Evolutionary conservation across 2,888 invertebrate species (phyloP).

Genomic region (Ectemnius continuus): DNA sequence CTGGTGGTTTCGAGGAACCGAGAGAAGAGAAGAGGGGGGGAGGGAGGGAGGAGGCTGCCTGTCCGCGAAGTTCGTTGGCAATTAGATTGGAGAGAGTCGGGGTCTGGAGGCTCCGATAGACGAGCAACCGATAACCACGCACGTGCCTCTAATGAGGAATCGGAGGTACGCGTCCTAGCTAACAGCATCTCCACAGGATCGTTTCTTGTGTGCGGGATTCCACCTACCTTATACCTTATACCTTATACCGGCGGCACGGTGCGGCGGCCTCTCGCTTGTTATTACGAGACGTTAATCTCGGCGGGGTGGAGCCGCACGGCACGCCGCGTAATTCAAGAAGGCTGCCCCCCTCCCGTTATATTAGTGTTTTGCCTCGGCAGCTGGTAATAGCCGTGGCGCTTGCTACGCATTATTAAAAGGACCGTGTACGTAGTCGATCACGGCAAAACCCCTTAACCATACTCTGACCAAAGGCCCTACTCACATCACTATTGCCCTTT

Average conservation of each 20-base stretch:
- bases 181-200: conserved; percentile 26
- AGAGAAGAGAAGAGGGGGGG: too few species aligned
- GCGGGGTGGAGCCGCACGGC: conserved; percentile 27
- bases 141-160: conserved; percentile 69
- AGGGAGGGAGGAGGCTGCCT: background rate
- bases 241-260: conserved; percentile 11
- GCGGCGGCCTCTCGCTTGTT: conserved; percentile 51
- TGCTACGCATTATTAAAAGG: conserved; percentile 21
- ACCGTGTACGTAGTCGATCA: background rate
- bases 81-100: conserved; percentile 44
- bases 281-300: conserved; percentile 61
- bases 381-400: conserved; percentile 38
- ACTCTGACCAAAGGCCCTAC: background rate
- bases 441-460: background rate
- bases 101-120: conserved; percentile 29
- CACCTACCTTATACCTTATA: conserved; percentile 9
- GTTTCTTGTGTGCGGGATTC: conserved; percentile 13
- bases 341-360: conserved; percentile 50
- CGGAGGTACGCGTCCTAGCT: conserved; percentile 41
- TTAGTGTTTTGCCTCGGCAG: conserved; percentile 31
- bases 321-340: conserved; percentile 57
- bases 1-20: background rate
- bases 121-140: conserved; percentile 65
- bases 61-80: conserved; percentile 31
- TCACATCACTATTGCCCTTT: background rate